Evolutionary conservation across 2,113 vertebrate species (phyloP).

Genomic region (Lepus timidus): DNA sequence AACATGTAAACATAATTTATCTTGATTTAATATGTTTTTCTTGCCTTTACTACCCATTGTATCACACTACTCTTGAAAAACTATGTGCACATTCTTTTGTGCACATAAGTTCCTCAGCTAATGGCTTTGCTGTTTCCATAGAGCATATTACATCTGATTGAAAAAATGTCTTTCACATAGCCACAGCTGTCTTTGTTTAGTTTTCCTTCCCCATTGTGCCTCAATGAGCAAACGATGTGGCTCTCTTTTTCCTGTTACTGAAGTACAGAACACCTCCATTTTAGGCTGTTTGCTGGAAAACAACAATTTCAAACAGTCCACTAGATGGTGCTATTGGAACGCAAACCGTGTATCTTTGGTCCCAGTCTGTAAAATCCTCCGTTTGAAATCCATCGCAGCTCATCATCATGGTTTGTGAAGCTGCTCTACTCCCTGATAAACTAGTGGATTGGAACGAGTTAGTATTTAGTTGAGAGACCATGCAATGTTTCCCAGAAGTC

Average conservation of each 20-base stretch:
- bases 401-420: constrained; percentile 53
- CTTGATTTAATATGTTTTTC: not conserved
- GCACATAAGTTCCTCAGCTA: not conserved
- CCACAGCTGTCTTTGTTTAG: constrained; percentile 1
- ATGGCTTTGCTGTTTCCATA: constrained; percentile 59
- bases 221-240: constrained; percentile 25
- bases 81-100: not conserved
- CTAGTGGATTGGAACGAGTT: constrained; percentile 51
- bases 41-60: constrained; percentile 1
- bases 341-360: constrained; percentile 56
- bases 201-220: not conserved
- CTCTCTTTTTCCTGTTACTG: not conserved
- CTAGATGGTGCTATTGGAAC: constrained; percentile 86
- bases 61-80: not conserved
- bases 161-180: constrained; percentile 7
- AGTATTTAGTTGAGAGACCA: constrained; percentile 37
- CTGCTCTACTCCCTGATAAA: constrained; percentile 29
- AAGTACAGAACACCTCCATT: not conserved
- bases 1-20: not conserved
- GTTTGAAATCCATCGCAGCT: constrained; percentile 59
- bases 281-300: constrained; percentile 27
- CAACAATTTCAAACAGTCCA: constrained; percentile 66
- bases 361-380: not conserved
- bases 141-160: not conserved
- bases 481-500: not conserved